A percentile compares a stretch with the other conserved stretches of the same genome.
Evolutionary conservation across 35 echinoderm and acorn worm genomes (phyloP).

Genomic region (Holothuria glaberrima): DNA sequence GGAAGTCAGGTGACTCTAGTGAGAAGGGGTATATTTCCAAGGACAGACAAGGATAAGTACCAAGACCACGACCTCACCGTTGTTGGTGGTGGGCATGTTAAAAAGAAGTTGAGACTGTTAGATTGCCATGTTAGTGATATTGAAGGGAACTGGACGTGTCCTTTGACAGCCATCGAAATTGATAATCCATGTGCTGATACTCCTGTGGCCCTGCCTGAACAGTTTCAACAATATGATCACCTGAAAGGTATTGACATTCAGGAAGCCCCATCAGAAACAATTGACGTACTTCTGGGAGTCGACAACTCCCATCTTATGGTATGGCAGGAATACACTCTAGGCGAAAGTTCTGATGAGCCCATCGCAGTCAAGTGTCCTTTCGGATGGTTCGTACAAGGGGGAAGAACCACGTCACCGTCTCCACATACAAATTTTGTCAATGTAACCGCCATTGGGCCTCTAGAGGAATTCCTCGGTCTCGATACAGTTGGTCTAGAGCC

Average conservation of each 20-base stretch:
- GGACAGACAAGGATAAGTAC: constrained; percentile 57
- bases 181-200: constrained; percentile 66
- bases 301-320: constrained; percentile 71
- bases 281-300: constrained; percentile 70
- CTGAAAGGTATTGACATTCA: constrained; percentile 53
- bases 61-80: constrained; percentile 64
- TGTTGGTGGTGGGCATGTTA: constrained; percentile 42
- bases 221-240: constrained; percentile 60
- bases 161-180: constrained; percentile 73
- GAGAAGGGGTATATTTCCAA: constrained; percentile 66
- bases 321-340: constrained; percentile 67
- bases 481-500: constrained; percentile 65
- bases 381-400: constrained; percentile 64
- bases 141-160: constrained; percentile 56
- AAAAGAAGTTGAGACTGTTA: constrained; percentile 48
- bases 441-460: constrained; percentile 57
- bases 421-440: constrained; percentile 60
- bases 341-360: constrained; percentile 58
- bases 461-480: constrained; percentile 67
- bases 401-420: background rate
- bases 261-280: constrained; percentile 58
- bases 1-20: constrained; percentile 53
- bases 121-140: constrained; percentile 74
- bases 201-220: constrained; percentile 54
- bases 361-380: constrained; percentile 55